Conservation (phyloP, 2,888 invertebrate species). For the Drosophila lacicola region DNA sequence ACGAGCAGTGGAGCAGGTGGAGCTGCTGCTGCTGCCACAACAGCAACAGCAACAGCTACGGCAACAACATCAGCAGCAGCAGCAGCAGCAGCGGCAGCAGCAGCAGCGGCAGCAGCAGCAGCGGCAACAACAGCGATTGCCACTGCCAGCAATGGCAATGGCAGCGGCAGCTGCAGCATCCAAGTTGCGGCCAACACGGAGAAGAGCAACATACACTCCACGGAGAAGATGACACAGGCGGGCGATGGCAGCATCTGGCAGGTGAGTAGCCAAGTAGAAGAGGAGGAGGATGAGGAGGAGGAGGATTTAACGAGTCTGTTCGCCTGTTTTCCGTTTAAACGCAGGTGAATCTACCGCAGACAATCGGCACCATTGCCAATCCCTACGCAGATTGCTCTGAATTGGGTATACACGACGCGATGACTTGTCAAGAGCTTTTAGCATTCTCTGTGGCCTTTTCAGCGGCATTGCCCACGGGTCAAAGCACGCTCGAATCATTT, state of each 20-base stretch:
- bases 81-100: conserved; percentile 8
- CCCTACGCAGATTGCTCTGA: conserved; percentile 86
- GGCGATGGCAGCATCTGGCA: conserved; percentile 91
- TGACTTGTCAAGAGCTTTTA: conserved; percentile 93
- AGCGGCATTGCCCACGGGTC: conserved; percentile 95
- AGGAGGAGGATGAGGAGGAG: neutral
- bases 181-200: conserved; percentile 48
- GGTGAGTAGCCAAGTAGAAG: conserved; percentile 77
- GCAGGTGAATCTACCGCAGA: conserved; percentile 85
- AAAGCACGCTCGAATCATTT: conserved; percentile 92
- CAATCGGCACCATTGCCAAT: conserved; percentile 85
- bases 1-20: conserved; percentile 14
- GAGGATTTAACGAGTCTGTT: neutral
- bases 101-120: conserved; percentile 11
- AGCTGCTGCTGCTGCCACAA: conserved; percentile 15
- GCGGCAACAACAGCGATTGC: neutral
- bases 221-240: conserved; percentile 96
- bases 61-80: conserved; percentile 24
- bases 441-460: conserved; percentile 97
- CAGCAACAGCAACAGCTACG: conserved; percentile 24
- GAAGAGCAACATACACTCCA: conserved; percentile 89
- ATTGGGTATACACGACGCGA: conserved; percentile 85
- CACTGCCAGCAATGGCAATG: conserved; percentile 26
- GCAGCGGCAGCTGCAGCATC: conserved; percentile 9
- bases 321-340: neutral